Evolutionary conservation across 2,797 vertebrate genomes (phyloP).

Genomic region (Potorous gilbertii): DNA sequence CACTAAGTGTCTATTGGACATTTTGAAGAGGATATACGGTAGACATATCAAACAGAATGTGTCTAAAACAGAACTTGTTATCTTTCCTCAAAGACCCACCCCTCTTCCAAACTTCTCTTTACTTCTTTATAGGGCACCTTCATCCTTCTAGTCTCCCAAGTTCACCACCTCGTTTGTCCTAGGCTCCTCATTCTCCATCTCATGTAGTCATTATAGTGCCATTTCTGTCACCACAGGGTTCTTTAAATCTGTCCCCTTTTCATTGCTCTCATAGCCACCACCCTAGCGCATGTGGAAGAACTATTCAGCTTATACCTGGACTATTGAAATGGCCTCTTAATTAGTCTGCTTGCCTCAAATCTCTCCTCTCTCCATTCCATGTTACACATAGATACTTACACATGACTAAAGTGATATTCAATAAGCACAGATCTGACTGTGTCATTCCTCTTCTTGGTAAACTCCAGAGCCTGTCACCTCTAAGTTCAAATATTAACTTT

Average conservation of each 20-base stretch:
- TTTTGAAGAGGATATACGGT: background rate
- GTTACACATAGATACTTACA: background rate
- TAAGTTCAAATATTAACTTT: background rate
- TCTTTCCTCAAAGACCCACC: background rate
- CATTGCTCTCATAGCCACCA: background rate
- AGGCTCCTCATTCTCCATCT: too few relatives aligned
- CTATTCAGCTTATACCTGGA: background rate
- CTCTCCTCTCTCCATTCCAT: background rate
- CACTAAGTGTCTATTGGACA: background rate
- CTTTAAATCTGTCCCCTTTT: background rate
- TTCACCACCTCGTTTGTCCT: background rate
- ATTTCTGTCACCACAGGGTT: background rate
- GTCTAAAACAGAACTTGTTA: background rate
- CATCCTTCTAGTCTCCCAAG: background rate
- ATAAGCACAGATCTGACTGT: background rate
- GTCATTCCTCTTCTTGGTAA: background rate
- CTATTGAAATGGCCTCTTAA: background rate
- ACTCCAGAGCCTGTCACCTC: background rate
- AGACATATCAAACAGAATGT: background rate
- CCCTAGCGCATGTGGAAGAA: background rate
- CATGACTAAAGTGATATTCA: background rate
- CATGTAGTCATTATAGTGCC: too few relatives aligned
- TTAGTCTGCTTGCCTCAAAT: background rate
- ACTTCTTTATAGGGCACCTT: too few relatives aligned
- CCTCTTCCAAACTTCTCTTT: background rate